phyloP scores from a whole-genome alignment of 2,888 invertebrate species.

The Caenorhabditis imperialis region DNA sequence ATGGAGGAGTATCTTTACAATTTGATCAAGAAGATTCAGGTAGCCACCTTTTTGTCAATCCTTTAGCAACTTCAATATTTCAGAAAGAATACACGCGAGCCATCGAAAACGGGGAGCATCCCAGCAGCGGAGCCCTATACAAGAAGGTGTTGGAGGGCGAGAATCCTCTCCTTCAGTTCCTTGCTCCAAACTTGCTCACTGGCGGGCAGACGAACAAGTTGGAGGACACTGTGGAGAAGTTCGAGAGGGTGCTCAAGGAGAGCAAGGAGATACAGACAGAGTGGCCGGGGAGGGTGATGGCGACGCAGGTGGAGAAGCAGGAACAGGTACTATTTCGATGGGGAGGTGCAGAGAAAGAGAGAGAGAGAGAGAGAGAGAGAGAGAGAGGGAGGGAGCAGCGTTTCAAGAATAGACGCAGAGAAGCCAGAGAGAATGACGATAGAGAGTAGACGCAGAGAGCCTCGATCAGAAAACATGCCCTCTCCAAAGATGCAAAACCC shows the following conservation, averaged over 20 bases:
- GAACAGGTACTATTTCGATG: slow-evolving; percentile 45
- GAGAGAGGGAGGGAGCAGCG: too few species aligned
- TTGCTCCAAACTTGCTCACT: slow-evolving; percentile 69
- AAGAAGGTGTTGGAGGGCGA: slow-evolving; percentile 63
- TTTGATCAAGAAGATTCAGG: slow-evolving; percentile 73
- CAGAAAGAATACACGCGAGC: slow-evolving; percentile 73
- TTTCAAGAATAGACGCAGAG: too few species aligned
- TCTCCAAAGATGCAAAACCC: too few species aligned
- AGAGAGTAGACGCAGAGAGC: too few species aligned
- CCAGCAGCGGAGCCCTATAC: slow-evolving; percentile 52
- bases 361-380: neutral
- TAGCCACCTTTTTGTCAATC: neutral
- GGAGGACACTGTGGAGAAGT: slow-evolving; percentile 71
- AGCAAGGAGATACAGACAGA: slow-evolving; percentile 74
- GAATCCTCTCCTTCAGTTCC: slow-evolving; percentile 67
- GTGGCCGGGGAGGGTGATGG: slow-evolving; percentile 33
- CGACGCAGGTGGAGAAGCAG: slow-evolving; percentile 52
- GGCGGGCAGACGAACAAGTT: slow-evolving; percentile 68
- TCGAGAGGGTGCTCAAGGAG: slow-evolving; percentile 65
- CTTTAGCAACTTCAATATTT: slow-evolving; percentile 20
- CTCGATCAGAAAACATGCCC: too few species aligned
- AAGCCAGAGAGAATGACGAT: too few species aligned
- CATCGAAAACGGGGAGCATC: slow-evolving; percentile 64
- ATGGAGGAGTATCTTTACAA: slow-evolving; percentile 77
- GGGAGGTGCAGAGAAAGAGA: neutral